A percentile compares a stretch with the other conserved stretches of the same genome.
Conservation (phyloP, 2,888 invertebrate genomes). For the Synanthedon formicaeformis region DNA sequence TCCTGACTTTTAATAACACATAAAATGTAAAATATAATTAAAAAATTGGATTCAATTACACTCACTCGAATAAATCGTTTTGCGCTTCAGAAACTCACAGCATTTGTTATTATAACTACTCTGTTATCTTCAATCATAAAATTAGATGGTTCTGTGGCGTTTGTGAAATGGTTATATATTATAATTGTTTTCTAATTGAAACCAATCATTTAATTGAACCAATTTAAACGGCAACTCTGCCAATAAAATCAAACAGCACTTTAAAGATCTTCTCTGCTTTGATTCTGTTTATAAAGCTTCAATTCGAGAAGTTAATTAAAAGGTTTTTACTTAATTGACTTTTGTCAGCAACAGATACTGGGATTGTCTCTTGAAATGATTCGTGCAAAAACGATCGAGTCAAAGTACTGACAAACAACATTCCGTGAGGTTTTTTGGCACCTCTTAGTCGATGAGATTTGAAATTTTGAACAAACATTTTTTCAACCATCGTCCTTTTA, state of each 20-base stretch:
- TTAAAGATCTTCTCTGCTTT: neutral
- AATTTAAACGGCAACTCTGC: slow-evolving; percentile 5
- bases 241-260: neutral
- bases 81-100: neutral
- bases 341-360: neutral
- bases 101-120: neutral
- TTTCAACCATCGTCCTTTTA: slow-evolving; percentile 24
- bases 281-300: neutral
- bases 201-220: slow-evolving; percentile 10
- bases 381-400: slow-evolving; percentile 3
- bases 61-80: neutral
- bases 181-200: slow-evolving; percentile 8
- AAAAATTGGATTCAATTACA: neutral
- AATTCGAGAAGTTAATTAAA: slow-evolving; percentile 11
- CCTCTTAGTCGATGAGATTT: slow-evolving; percentile 24
- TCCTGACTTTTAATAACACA: no score
- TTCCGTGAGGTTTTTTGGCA: slow-evolving; percentile 48
- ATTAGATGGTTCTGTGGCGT: neutral
- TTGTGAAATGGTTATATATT: slow-evolving; percentile 1
- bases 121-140: neutral
- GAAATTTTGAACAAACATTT: slow-evolving; percentile 26
- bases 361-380: neutral
- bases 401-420: slow-evolving; percentile 30
- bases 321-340: slow-evolving; percentile 5
- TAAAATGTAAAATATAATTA: neutral